phyloP scores from a whole-genome alignment of 2,888 invertebrate genomes.

The Tetragonula carbonaria region DNA sequence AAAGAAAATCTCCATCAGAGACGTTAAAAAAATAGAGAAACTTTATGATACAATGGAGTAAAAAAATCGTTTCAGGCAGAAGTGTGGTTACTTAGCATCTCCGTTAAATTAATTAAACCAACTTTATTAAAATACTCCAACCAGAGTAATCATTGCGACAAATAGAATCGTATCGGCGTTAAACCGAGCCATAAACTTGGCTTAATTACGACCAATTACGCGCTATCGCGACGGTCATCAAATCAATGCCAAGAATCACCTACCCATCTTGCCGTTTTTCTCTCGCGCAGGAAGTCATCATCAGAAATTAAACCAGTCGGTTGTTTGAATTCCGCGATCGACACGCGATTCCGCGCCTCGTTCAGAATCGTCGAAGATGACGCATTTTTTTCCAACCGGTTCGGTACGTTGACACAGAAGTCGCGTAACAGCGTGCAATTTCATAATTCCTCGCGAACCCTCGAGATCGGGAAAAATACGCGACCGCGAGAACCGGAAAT shows the following conservation, averaged over 20 bases:
- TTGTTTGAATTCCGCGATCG: not conserved
- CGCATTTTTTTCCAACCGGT: not conserved
- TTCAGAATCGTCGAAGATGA: too few relatives aligned
- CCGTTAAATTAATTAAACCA: not conserved
- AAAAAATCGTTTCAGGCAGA: not conserved
- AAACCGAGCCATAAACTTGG: not conserved
- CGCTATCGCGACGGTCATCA: too few relatives aligned
- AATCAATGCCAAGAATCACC: not conserved
- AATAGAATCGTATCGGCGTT: not conserved
- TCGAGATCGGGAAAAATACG: constrained; percentile 1
- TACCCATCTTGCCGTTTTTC: not conserved
- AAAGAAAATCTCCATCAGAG: too few relatives aligned
- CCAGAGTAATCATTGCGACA: too few relatives aligned
- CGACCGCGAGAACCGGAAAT: constrained; percentile 37
- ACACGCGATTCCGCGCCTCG: not conserved
- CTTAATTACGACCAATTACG: not conserved
- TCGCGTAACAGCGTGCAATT: not conserved
- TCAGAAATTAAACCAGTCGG: not conserved
- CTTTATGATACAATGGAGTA: too few relatives aligned
- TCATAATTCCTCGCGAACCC: not conserved
- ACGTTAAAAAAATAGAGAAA: too few relatives aligned
- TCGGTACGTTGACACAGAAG: constrained; percentile 4
- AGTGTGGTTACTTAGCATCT: not conserved
- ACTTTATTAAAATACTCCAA: not conserved
- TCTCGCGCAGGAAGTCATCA: not conserved